Evolutionary conservation across 1,140 invertebrate genomes (phyloP), one percentile per base, ranked within the genome.

Genomic region (Zophobas morio): DNA sequence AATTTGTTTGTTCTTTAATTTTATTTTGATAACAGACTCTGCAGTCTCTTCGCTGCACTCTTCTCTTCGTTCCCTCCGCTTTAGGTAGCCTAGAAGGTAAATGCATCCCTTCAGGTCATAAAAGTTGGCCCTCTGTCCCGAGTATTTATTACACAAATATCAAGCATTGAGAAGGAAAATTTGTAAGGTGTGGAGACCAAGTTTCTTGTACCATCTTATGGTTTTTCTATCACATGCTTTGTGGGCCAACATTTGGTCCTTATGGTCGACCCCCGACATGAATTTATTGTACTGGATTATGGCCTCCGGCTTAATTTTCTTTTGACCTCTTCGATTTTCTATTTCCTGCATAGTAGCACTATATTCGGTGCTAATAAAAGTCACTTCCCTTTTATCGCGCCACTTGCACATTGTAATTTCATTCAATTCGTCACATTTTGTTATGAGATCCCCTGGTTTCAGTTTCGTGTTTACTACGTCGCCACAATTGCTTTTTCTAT

Each of bases 371-470:
- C 83, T 82, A 54, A 86, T 78, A 36, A 33, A 33, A 8, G 76
- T 37, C 1, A 85, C 84, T 66, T 82, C 81, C 6, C 82, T 75
- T 56, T 82, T 84, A 72, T 87, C 85, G 54, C 79, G 80, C 85
- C 85, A 86, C 57, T 85, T 85, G 3, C 76, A 80, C 1, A 86
- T 82, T 57, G 70, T 70, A 6, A 74, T 42, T 1, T 77, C 32
- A 6, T 51, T 47, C 20, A 20, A 20, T 20, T 20, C 20, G 4
- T 42, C n/a, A 4, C 70, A n/a, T 40, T 20, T 36, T 71, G 75
- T 71, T 33, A 78, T 6, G 51, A 60, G 54, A 42, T 76, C 49
- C 42, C 60, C 74, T 20, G 47, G 32, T 72, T 60, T 76, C 32
- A 76, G 34, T 73, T 76, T 79, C 8, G 6, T 6, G 4, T 51